phyloP scores from a whole-genome alignment of 1,140 invertebrate species.

The Lasioglossum baleicum region DNA sequence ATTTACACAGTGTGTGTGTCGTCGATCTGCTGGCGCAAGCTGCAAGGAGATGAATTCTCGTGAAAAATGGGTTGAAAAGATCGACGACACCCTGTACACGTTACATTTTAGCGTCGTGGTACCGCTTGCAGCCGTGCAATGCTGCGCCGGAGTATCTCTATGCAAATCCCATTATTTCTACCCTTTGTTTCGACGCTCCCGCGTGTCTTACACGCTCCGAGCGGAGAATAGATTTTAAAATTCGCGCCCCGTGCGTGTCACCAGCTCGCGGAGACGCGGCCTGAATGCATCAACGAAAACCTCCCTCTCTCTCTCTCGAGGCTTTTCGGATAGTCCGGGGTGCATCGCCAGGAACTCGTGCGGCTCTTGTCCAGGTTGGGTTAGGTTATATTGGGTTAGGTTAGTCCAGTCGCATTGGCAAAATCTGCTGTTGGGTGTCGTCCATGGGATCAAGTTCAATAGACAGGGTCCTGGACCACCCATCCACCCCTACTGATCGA shows the following conservation, averaged over 20 bases:
- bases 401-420: too few relatives aligned
- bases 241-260: slow-evolving; percentile 54
- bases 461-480: too few relatives aligned
- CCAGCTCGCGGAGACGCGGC: slow-evolving; percentile 39
- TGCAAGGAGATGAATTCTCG: too few relatives aligned
- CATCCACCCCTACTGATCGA: too few relatives aligned
- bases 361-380: not conserved
- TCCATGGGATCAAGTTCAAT: too few relatives aligned
- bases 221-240: slow-evolving; percentile 52
- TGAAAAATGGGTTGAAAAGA: too few relatives aligned
- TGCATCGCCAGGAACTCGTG: not conserved
- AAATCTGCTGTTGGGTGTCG: too few relatives aligned
- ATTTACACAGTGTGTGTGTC: too few relatives aligned
- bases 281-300: slow-evolving; percentile 39
- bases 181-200: slow-evolving; percentile 30
- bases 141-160: slow-evolving; percentile 35
- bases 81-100: not conserved
- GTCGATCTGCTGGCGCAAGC: too few relatives aligned
- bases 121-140: not conserved
- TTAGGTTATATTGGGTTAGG: too few relatives aligned
- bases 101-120: not conserved
- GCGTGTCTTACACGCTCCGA: slow-evolving; percentile 11
- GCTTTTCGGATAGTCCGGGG: slow-evolving; percentile 17
- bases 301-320: not conserved
- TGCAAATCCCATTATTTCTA: slow-evolving; percentile 56